Evolutionary conservation across 2,888 invertebrate species (phyloP).

Genomic region (Aphodius sticticus): DNA sequence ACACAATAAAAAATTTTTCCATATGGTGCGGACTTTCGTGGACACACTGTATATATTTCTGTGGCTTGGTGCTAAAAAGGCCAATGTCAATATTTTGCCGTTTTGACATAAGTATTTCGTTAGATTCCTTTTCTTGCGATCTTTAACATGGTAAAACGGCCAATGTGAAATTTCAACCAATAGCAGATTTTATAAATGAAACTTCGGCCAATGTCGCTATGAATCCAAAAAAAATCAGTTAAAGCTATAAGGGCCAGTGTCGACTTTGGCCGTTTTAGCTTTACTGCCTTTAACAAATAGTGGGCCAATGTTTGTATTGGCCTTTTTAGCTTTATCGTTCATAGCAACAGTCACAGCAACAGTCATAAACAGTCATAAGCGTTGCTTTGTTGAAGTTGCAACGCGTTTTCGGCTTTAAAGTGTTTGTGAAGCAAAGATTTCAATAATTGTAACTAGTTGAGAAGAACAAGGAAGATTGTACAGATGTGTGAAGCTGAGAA

Average conservation of each 20-base stretch:
- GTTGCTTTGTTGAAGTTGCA: no score
- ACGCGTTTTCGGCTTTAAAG: no score
- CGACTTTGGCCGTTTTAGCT: neutral
- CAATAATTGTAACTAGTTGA: no score
- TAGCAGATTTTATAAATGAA: no score
- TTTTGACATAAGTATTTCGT: neutral
- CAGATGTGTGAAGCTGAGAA: no score
- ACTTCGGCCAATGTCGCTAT: neutral
- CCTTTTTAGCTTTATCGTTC: neutral
- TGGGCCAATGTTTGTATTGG: neutral
- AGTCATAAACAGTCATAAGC: no score
- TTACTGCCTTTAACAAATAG: neutral
- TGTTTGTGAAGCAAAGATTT: no score
- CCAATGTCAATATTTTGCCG: slow-evolving; percentile 12
- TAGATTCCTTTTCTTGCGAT: slow-evolving; percentile 8
- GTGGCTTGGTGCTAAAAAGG: slow-evolving; percentile 17
- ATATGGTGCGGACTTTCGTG: no score
- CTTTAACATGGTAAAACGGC: neutral
- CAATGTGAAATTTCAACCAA: neutral
- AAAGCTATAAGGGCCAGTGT: neutral
- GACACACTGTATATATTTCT: no score
- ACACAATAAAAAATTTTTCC: no score
- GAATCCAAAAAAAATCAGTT: neutral
- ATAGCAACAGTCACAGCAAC: no score
- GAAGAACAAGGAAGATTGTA: no score